Evolutionary conservation across 2,888 invertebrate genomes (phyloP).

Genomic region (Drosophila gaucha): DNA sequence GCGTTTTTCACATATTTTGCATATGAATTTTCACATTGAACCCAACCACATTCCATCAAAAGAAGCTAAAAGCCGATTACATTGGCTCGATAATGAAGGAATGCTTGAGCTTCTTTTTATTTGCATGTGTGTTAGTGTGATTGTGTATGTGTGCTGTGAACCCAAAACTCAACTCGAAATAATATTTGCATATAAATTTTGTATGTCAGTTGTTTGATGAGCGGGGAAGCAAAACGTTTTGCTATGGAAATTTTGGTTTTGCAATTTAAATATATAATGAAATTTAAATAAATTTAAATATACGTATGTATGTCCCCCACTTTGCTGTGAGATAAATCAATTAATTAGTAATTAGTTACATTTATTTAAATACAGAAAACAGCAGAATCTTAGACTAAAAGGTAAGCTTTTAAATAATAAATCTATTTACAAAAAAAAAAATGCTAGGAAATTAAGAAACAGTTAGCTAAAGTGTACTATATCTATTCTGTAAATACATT

Average conservation of each 20-base stretch:
- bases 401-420: too few species aligned
- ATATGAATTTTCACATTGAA: constrained; percentile 1
- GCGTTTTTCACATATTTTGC: constrained; percentile 5
- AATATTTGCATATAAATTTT: constrained; percentile 21
- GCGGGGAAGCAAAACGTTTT: not conserved
- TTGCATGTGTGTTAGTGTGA: too few species aligned
- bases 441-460: too few species aligned
- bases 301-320: too few species aligned
- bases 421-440: too few species aligned
- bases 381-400: too few species aligned
- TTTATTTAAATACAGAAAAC: not conserved
- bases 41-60: not conserved
- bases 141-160: not conserved
- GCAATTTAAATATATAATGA: not conserved
- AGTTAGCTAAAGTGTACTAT: not conserved
- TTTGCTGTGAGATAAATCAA: too few species aligned
- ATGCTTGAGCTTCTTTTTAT: constrained; percentile 7
- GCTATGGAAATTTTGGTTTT: not conserved
- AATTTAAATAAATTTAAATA: too few species aligned
- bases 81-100: constrained; percentile 15
- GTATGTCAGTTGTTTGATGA: not conserved
- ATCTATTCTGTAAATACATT: too few species aligned
- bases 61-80: constrained; percentile 15
- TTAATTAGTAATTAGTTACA: constrained; percentile 2
- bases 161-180: constrained; percentile 4